Evolutionary conservation across 2,113 vertebrate species (phyloP).

Genomic region (Xenotilapia caudafasciata): DNA sequence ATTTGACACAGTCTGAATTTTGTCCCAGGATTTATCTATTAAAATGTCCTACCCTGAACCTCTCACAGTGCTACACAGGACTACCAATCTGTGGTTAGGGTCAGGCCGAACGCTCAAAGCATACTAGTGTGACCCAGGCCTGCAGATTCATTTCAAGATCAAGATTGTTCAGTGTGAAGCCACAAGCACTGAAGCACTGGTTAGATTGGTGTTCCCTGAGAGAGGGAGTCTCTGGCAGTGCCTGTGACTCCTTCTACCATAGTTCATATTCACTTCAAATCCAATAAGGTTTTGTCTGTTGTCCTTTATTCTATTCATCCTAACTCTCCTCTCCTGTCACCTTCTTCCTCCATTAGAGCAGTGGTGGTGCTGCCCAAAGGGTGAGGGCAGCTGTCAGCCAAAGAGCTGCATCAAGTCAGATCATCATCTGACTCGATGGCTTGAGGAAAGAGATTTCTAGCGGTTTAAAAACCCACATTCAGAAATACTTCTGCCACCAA

Average conservation of each 20-base stretch:
- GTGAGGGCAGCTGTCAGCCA: background rate
- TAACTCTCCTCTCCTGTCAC: background rate
- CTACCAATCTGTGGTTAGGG: background rate
- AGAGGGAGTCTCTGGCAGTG: background rate
- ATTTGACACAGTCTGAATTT: background rate
- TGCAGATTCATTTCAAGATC: background rate
- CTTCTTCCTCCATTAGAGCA: background rate
- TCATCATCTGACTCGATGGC: background rate
- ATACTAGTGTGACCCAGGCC: background rate
- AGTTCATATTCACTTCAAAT: background rate
- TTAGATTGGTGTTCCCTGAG: background rate
- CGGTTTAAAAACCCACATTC: background rate
- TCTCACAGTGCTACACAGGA: rapidly evolving
- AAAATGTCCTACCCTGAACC: background rate
- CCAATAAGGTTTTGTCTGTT: background rate
- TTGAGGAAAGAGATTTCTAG: background rate
- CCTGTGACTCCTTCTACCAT: background rate
- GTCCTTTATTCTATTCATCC: background rate
- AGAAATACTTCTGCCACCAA: background rate
- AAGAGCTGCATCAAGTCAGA: background rate
- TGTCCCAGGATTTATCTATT: background rate
- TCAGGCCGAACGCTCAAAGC: background rate
- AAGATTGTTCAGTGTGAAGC: background rate
- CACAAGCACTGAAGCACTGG: too few species aligned
- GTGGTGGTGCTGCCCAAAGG: background rate